phyloP scores from a whole-genome alignment of 2,888 invertebrate species.

The Cantharis flavilabris region DNA sequence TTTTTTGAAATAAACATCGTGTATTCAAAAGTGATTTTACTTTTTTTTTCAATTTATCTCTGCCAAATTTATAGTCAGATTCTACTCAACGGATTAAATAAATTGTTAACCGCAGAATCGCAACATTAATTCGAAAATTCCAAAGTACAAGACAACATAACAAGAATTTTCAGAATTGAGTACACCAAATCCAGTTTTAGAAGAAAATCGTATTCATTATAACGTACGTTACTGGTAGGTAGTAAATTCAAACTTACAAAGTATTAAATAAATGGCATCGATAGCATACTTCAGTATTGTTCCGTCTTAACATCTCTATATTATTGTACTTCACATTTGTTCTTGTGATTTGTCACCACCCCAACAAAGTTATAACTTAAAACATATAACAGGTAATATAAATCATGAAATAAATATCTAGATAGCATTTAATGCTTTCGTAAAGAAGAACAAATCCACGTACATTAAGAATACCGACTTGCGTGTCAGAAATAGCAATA shows the following conservation, averaged over 20 bases:
- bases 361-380: not conserved
- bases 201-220: slow-evolving; percentile 36
- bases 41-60: slow-evolving; percentile 24
- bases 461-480: slow-evolving; percentile 1
- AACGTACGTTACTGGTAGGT: slow-evolving; percentile 33
- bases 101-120: slow-evolving; percentile 30
- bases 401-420: slow-evolving; percentile 2
- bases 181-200: slow-evolving; percentile 32
- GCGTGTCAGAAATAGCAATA: slow-evolving; percentile 8
- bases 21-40: slow-evolving; percentile 16
- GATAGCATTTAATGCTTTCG: slow-evolving; percentile 1
- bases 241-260: slow-evolving; percentile 31
- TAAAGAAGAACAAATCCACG: not conserved
- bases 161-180: slow-evolving; percentile 35
- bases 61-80: slow-evolving; percentile 25
- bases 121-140: slow-evolving; percentile 31
- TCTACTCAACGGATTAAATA: slow-evolving; percentile 27
- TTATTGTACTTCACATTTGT: not conserved
- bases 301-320: slow-evolving; percentile 4
- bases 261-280: slow-evolving; percentile 17
- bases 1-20: slow-evolving; percentile 10
- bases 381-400: not conserved
- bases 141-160: slow-evolving; percentile 30
- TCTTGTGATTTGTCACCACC: not conserved
- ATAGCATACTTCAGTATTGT: slow-evolving; percentile 30